Evolutionary conservation across 2,888 invertebrate species (phyloP).

Genomic region (Erebia ligea): DNA sequence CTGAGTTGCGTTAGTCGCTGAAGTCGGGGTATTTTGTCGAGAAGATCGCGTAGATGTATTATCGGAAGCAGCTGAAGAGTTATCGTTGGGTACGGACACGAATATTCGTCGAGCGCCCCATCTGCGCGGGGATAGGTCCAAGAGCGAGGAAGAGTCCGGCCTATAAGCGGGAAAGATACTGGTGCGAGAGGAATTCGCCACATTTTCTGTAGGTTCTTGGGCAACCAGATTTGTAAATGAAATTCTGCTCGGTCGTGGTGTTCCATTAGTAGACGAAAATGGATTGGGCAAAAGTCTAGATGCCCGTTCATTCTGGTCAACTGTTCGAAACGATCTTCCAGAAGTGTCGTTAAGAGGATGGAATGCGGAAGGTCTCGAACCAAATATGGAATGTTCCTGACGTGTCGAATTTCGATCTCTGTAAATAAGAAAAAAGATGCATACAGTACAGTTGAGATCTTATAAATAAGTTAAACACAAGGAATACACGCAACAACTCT

Average conservation of each 20-base stretch:
- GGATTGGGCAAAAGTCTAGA: slow-evolving; percentile 70
- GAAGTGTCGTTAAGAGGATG: slow-evolving; percentile 63
- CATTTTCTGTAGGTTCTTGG: slow-evolving; percentile 45
- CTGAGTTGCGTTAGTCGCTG: slow-evolving; percentile 26
- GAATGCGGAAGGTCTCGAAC: slow-evolving; percentile 72
- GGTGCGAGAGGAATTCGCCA: slow-evolving; percentile 64
- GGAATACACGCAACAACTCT: not conserved
- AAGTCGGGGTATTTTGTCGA: slow-evolving; percentile 27
- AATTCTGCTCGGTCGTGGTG: slow-evolving; percentile 51
- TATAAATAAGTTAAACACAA: not conserved
- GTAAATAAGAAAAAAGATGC: slow-evolving; percentile 37
- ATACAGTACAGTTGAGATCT: not conserved
- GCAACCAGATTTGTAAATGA: slow-evolving; percentile 46
- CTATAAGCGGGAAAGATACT: slow-evolving; percentile 68
- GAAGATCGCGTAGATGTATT: slow-evolving; percentile 20
- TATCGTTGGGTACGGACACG: slow-evolving; percentile 33
- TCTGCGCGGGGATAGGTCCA: slow-evolving; percentile 41
- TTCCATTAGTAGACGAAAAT: slow-evolving; percentile 61
- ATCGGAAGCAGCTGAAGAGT: slow-evolving; percentile 23
- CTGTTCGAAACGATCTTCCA: slow-evolving; percentile 58
- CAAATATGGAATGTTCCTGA: slow-evolving; percentile 61
- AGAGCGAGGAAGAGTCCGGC: slow-evolving; percentile 48
- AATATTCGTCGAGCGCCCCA: slow-evolving; percentile 32
- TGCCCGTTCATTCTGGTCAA: slow-evolving; percentile 61
- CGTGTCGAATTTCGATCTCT: slow-evolving; percentile 57